Conservation (phyloP, 2,113 vertebrate genomes). For the Chelonoidis abingdonii region DNA sequence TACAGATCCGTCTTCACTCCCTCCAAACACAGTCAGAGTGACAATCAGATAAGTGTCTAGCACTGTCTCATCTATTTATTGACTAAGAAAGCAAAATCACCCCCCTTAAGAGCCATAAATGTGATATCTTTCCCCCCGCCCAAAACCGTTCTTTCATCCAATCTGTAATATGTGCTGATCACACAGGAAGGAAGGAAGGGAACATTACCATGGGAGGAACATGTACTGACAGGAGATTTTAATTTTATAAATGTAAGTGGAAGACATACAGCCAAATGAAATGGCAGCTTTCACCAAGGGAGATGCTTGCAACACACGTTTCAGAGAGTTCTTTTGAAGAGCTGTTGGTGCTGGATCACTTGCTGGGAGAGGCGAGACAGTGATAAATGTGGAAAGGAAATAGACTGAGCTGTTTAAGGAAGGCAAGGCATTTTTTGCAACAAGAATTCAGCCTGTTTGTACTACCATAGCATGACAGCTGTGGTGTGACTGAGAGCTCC, state of each 20-base stretch:
- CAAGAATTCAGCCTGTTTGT: background rate
- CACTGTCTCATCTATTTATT: background rate
- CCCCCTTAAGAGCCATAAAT: background rate
- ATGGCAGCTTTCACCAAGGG: background rate
- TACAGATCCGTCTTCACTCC: background rate
- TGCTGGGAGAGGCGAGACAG: background rate
- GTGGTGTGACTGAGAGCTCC: rapidly evolving
- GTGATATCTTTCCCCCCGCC: background rate
- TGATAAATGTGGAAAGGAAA: background rate
- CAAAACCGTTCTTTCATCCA: slow-evolving; percentile 19
- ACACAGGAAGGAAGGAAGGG: rapidly evolving
- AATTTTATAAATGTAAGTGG: background rate
- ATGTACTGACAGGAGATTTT: rapidly evolving
- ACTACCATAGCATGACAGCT: background rate
- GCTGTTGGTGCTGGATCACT: background rate
- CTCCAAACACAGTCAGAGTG: background rate
- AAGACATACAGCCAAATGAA: background rate
- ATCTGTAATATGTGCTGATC: rapidly evolving
- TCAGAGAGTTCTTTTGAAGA: background rate
- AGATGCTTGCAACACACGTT: rapidly evolving
- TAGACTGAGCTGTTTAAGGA: background rate
- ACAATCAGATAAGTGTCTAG: background rate
- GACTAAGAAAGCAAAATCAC: background rate
- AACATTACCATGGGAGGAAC: rapidly evolving
- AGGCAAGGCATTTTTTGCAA: background rate